These are phyloP conservation scores for Prunella himalayana DNA, from an alignment of 2,113 vertebrate species.

Conservation along the genomic window DNA sequence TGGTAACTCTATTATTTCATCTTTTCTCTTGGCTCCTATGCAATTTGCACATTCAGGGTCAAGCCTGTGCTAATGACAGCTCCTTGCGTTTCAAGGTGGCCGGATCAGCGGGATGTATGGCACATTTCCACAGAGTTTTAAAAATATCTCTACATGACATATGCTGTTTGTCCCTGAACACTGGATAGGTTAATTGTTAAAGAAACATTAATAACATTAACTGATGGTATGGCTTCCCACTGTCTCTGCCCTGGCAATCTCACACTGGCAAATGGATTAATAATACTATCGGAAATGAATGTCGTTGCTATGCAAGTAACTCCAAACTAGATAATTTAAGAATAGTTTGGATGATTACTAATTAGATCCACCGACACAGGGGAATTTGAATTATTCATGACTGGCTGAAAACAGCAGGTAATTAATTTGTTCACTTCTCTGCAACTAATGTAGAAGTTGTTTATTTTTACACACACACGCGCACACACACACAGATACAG, in stretches of 20 bases:
- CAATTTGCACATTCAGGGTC: conserved; percentile 9
- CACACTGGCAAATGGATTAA: conserved; percentile 72
- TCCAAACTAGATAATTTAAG: conserved; percentile 76
- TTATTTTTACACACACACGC: conserved; percentile 1
- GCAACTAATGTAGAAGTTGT: conserved; percentile 70
- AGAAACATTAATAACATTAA: conserved; percentile 59
- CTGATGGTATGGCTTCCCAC: conserved; percentile 26
- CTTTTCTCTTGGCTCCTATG: conserved; percentile 2
- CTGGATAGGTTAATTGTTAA: conserved; percentile 59
- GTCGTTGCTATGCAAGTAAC: conserved; percentile 64
- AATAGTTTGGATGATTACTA: conserved; percentile 80
- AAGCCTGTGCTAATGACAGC: neutral
- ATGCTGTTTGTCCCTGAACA: conserved; percentile 52
- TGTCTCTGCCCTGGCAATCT: conserved; percentile 47
- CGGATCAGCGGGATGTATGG: neutral
- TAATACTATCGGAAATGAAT: conserved; percentile 72
- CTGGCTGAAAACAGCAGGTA: conserved; percentile 68
- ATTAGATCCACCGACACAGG: conserved; percentile 69
- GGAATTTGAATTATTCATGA: conserved; percentile 81
- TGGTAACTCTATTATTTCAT: conserved; percentile 3
- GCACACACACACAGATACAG: neutral
- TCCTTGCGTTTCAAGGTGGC: conserved; percentile 9
- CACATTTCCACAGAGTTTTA: conserved; percentile 36
- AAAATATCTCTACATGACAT: conserved; percentile 44
- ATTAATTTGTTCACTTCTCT: conserved; percentile 72